Base-by-base conservation (phyloP, 1,140 invertebrate genomes). In the Hylaeus volcanicus region DNA sequence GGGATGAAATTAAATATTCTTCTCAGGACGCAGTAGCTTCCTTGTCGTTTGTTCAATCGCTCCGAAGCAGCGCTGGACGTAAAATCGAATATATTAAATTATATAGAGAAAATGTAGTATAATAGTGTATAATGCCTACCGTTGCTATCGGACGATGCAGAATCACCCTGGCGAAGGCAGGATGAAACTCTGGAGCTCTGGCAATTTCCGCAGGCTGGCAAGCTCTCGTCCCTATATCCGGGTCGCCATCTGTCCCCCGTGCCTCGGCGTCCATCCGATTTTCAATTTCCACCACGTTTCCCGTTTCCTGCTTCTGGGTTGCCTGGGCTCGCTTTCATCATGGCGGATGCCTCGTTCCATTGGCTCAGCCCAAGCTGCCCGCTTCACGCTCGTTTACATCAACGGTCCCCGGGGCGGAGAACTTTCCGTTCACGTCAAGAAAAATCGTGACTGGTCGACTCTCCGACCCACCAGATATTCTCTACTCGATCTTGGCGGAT, bases 241-340 rank as follows among this genome's bases (percentile, higher is more conserved):
- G 83, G 15, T 75, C 56, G 83, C 83, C 88, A 88, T 91, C 88
- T 89, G 90, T 87, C 84, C 86, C 83, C 81, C 60, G 14, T 69
- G 58, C 51, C 70, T 68, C 77, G 80, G 76, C 88, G 89, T 92
- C 84, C 88, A 92, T 92, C 90, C 91, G 91, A 92, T 93, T 93
- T 93, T 93, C 92, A 93, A 93, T 93, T 93, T 93, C 92, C 93
- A 92, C 92, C 91, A 92, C 91, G 92, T 93, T 92, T 91, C 91
- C 89, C 91, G 90, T 93, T 93, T 93, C 91, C 93, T 90, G 91
- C 88, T 82, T 77, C 77, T 58, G 66, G 70, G 63, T 75, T 74
- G 61, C 43, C 56, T 66, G 69, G 71, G 39, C 82, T 74, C 63
- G 58, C 61, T 78, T 63, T 64, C 83, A 64, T 86, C 79, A 75